These are phyloP conservation scores for Oedothorax gibbosus DNA, from an alignment of 1,140 invertebrate genomes.

Conservation along the genomic window DNA sequence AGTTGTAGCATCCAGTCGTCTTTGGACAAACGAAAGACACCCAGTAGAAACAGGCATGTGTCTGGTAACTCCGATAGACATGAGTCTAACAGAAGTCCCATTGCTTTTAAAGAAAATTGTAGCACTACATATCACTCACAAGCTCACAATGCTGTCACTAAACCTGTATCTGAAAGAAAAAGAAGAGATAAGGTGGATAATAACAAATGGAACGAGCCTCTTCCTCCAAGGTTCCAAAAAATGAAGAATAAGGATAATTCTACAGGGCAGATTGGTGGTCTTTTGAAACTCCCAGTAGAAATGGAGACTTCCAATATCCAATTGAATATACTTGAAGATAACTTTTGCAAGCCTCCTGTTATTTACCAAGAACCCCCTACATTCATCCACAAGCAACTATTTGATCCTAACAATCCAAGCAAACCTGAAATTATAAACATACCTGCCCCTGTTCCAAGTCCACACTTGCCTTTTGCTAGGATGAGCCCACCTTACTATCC, in stretches of 20 bases:
- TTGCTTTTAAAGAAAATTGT: too few relatives aligned
- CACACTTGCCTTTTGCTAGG: constrained; percentile 16
- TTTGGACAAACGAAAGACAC: neutral
- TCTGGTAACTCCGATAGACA: neutral
- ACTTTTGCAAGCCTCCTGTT: neutral
- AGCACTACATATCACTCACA: too few relatives aligned
- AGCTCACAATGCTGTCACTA: too few relatives aligned
- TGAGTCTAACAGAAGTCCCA: neutral
- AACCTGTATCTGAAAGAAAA: too few relatives aligned
- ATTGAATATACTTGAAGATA: neutral
- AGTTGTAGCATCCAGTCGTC: too few relatives aligned
- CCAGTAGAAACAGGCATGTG: neutral
- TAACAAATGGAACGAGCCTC: neutral
- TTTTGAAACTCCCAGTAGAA: constrained; percentile 43
- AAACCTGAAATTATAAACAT: constrained; percentile 76
- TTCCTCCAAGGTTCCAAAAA: constrained; percentile 55
- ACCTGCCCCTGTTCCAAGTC: constrained; percentile 23
- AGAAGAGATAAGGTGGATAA: too few relatives aligned
- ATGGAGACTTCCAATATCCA: constrained; percentile 61
- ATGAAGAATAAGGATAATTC: constrained; percentile 22
- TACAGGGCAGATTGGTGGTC: constrained; percentile 36
- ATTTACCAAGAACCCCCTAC: constrained; percentile 39
- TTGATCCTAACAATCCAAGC: constrained; percentile 78
- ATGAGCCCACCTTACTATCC: neutral
- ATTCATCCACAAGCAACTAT: constrained; percentile 72